These are phyloP conservation scores for Tylochromis polylepis DNA, from an alignment of 2,113 vertebrate genomes.

Conservation along the genomic window DNA sequence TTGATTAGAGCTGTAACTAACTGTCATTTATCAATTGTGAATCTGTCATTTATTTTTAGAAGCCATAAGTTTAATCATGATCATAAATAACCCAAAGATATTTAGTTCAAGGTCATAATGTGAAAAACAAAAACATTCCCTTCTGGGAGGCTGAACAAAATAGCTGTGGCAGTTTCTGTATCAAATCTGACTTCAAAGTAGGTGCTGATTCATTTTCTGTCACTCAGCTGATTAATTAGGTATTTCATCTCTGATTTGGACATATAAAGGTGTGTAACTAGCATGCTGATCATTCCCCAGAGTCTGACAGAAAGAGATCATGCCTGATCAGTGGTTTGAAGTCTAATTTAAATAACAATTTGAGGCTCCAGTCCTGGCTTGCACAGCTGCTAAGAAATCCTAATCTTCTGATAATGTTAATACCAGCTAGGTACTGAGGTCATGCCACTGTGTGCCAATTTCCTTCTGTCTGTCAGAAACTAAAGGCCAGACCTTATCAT, in stretches of 20 bases:
- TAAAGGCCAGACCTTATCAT: not conserved
- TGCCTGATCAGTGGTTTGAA: not conserved
- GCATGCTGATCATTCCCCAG: not conserved
- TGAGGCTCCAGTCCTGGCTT: not conserved
- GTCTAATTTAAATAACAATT: not conserved
- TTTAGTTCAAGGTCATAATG: not conserved
- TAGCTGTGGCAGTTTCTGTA: not conserved
- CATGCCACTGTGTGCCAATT: not conserved
- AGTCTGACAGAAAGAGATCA: not conserved
- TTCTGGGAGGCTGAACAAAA: not conserved
- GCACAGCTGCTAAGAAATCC: not conserved
- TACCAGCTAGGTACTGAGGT: not conserved
- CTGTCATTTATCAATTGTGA: not conserved
- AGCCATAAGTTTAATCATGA: not conserved
- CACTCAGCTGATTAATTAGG: not conserved
- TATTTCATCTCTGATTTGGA: not conserved
- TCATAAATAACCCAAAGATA: not conserved
- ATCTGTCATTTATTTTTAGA: not conserved
- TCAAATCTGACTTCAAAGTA: not conserved
- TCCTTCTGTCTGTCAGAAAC: not conserved
- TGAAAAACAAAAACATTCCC: not conserved
- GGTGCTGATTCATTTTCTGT: not conserved
- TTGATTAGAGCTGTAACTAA: not conserved
- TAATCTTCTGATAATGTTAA: not conserved
- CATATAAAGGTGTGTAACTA: not conserved